phyloP scores from a whole-genome alignment of 2,888 invertebrate genomes.

The Lepidochrysops patricia region DNA sequence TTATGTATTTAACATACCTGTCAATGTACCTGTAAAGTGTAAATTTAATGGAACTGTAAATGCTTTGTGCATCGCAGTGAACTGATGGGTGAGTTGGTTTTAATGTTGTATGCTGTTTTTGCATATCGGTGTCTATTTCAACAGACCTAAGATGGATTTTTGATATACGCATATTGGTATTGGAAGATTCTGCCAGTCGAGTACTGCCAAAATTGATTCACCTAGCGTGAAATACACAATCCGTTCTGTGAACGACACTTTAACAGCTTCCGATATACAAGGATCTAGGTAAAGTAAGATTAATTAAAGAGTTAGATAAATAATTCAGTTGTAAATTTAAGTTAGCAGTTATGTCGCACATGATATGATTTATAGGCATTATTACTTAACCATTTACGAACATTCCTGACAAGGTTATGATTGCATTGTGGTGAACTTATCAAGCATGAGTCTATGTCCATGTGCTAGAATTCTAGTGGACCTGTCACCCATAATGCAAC shows the following conservation, averaged over 20 bases:
- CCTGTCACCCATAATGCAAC: constrained; percentile 43
- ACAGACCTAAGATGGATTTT: constrained; percentile 49
- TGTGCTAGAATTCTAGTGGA: constrained; percentile 26
- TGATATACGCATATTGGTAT: constrained; percentile 37
- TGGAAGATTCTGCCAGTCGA: constrained; percentile 55
- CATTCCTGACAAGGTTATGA: constrained; percentile 70
- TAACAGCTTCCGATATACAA: constrained; percentile 66
- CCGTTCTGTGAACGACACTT: constrained; percentile 72
- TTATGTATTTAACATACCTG: constrained; percentile 66
- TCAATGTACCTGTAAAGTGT: constrained; percentile 72
- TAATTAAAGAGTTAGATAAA: constrained; percentile 65
- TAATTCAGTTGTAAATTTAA: constrained; percentile 73
- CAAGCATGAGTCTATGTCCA: neutral
- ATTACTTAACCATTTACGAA: constrained; percentile 70
- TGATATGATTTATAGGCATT: constrained; percentile 70
- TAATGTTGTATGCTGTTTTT: constrained; percentile 62
- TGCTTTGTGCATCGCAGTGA: constrained; percentile 65
- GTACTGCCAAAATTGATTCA: constrained; percentile 72
- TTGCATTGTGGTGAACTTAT: constrained; percentile 44
- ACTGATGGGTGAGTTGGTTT: constrained; percentile 50
- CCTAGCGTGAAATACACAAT: constrained; percentile 60
- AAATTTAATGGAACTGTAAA: constrained; percentile 50
- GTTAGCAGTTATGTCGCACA: constrained; percentile 70
- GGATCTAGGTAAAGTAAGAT: constrained; percentile 64
- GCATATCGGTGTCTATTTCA: constrained; percentile 59